Conservation (phyloP, 2,888 invertebrate species). For the Drosophila neutralis region DNA sequence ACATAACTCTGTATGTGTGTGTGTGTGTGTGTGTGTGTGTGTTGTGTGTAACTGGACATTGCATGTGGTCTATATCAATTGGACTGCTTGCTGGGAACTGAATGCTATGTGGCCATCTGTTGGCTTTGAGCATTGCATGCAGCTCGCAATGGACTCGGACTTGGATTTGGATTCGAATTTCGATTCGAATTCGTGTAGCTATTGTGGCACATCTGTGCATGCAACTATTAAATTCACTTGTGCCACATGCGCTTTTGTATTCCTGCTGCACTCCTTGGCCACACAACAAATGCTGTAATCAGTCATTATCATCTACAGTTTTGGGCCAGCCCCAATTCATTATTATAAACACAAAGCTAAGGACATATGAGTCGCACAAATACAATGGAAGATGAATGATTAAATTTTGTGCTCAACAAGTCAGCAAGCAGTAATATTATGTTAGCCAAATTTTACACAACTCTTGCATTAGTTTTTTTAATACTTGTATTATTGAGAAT, state of each 20-base stretch:
- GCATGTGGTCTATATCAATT: conserved; percentile 25
- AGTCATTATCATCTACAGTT: background rate
- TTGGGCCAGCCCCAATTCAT: background rate
- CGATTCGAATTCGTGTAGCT: conserved; percentile 7
- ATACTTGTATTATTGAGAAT: background rate
- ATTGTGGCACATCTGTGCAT: conserved; percentile 14
- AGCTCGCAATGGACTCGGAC: conserved; percentile 35
- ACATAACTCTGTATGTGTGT: conserved; percentile 11
- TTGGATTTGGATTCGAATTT: conserved; percentile 3
- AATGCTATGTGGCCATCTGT: conserved; percentile 38
- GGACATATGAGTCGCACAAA: background rate
- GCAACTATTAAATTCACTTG: conserved; percentile 47
- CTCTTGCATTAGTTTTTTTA: background rate
- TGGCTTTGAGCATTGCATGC: conserved; percentile 51
- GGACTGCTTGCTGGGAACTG: conserved; percentile 31
- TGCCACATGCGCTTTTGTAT: conserved; percentile 4
- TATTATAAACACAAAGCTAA: background rate
- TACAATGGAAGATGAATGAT: background rate
- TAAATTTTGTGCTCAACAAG: background rate
- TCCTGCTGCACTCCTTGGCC: background rate
- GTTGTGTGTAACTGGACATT: conserved; percentile 17
- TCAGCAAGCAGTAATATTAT: background rate
- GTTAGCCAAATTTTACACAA: background rate
- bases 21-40: conserved; percentile 1
- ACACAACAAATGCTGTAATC: conserved; percentile 2